Base-by-base conservation (phyloP, 2,888 invertebrate species). In the Lasioglossum leucozonium region DNA sequence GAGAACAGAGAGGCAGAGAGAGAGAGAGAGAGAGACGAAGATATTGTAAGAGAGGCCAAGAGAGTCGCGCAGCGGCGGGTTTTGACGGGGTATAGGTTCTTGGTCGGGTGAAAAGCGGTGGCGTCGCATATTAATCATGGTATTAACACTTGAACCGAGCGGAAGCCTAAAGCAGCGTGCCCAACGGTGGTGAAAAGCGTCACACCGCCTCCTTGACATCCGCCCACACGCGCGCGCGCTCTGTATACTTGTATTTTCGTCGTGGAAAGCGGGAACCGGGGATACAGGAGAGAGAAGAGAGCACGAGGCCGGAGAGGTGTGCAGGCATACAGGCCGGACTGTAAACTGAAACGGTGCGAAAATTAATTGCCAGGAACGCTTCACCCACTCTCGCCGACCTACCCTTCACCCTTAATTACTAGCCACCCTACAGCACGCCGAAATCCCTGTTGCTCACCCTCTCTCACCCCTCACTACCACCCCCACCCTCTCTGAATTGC, bases 121-220 rank as follows among this genome's bases (percentile, higher is more conserved):
- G 85, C 74, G 85, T 81, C 81, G 88, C 90, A 87, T 91, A 90
- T 88, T 88, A 90, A 91, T 90, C 81, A 73, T 58, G 79, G 71
- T 85, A 90, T 88, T 90, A 88, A 85, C 90, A 84, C 84, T 83
- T 80, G 79, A 85, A 87, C 76, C 77, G 30, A 73, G 78, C 81
- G 79, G 65, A 82, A 84, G 77, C 79, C 40, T 77, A 86, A 89
- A 89, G 79, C 74, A 72, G 65, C 77, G 81, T 84, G 69, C 79
- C 47, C 76, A 69, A 73, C 44, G 83, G 58, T 34, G 79, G 55
- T 85, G 80, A 82, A 87, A 85, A 81, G 77, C 82, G 65, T 79
- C 81, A 72, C 81, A 72, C 30, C 81, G 62, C 71, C 51, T 74
- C 67, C 77, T 71, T 40, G 42, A 37, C 77, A 40, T 44, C 67